Conservation (phyloP, 2,797 vertebrate species). For the Bryconaethiops microstoma region DNA sequence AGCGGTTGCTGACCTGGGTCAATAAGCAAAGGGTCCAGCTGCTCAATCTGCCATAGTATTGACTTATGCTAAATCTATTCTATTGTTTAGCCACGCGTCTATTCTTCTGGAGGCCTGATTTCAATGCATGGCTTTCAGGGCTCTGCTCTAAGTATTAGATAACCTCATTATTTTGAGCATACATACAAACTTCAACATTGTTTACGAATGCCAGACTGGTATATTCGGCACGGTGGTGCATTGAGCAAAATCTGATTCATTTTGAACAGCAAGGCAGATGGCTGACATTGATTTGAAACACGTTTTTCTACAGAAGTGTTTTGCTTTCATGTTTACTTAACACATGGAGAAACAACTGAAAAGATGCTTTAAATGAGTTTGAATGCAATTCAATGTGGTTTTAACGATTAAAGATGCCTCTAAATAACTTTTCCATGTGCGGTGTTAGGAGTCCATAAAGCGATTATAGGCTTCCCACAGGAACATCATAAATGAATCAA, state of each 20-base stretch:
- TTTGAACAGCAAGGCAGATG: constrained; percentile 1
- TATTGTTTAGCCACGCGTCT: constrained; percentile 75
- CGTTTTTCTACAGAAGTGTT: neutral
- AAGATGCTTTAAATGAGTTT: constrained; percentile 32
- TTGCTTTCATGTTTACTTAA: neutral
- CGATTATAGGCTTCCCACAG: neutral
- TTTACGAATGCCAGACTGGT: constrained; percentile 25
- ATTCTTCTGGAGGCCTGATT: constrained; percentile 74
- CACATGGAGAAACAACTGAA: neutral
- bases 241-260: neutral
- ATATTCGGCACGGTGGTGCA: neutral
- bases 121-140: constrained; percentile 75
- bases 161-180: constrained; percentile 75
- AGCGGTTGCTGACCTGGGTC: constrained; percentile 79
- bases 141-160: constrained; percentile 73
- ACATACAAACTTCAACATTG: constrained; percentile 74
- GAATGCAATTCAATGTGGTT: neutral
- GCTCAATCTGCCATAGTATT: constrained; percentile 73
- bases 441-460: neutral
- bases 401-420: neutral
- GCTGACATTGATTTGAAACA: constrained; percentile 4
- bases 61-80: constrained; percentile 74
- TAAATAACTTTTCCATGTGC: neutral
- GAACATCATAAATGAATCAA: neutral
- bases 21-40: constrained; percentile 78